Evolutionary conservation across 2,113 vertebrate species (phyloP).

Genomic region (Sula dactylatra): DNA sequence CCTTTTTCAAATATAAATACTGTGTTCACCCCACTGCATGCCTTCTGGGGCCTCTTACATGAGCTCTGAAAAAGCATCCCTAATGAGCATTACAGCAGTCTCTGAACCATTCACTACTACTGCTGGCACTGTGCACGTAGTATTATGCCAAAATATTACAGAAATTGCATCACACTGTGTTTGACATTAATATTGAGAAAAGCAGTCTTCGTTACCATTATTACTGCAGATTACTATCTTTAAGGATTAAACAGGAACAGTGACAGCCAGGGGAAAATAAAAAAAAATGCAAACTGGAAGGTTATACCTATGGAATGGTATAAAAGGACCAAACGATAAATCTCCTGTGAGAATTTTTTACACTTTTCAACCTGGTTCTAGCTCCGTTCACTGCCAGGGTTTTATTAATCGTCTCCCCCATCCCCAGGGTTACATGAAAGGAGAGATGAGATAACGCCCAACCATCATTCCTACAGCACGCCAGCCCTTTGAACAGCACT

Average conservation of each 20-base stretch:
- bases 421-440: not conserved
- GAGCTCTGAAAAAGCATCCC: not conserved
- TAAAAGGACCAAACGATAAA: not conserved
- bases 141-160: not conserved
- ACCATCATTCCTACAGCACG: accelerated
- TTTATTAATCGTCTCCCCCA: not conserved
- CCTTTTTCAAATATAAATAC: not conserved
- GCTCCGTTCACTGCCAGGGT: not conserved
- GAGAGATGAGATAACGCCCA: constrained; percentile 14
- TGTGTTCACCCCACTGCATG: not conserved
- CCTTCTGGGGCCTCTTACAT: not conserved
- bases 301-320: not conserved
- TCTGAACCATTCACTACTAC: not conserved
- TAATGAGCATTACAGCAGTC: not conserved
- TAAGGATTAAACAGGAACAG: not conserved
- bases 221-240: not conserved
- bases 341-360: not conserved
- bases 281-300: not conserved
- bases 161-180: not conserved
- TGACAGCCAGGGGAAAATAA: constrained; percentile 3
- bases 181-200: not conserved
- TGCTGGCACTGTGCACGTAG: not conserved
- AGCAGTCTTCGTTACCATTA: not conserved
- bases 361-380: not conserved
- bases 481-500: not conserved